phyloP scores from a whole-genome alignment of 2,888 invertebrate species.

The Coecobrya sp. region DNA sequence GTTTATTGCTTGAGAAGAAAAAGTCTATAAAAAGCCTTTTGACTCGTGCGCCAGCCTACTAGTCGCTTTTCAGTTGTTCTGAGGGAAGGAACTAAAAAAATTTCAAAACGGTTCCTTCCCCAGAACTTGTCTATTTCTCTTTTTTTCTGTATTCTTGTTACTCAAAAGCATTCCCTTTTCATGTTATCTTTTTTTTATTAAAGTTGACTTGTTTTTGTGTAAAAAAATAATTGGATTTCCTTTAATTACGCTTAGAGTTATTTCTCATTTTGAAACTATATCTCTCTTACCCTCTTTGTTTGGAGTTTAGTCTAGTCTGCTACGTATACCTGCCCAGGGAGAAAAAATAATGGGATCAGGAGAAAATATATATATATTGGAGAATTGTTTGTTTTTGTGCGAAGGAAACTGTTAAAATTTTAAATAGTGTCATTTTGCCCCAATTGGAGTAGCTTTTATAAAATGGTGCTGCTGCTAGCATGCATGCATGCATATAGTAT shows the following conservation, averaged over 20 bases:
- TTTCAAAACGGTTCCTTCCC: slow-evolving; percentile 71
- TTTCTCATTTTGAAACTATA: background rate
- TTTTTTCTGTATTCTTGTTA: background rate
- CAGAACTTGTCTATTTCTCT: slow-evolving; percentile 26
- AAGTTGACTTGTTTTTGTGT: slow-evolving; percentile 16
- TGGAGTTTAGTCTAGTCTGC: slow-evolving; percentile 73
- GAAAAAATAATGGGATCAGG: background rate
- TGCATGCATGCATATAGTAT: background rate
- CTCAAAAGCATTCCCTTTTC: slow-evolving; percentile 33
- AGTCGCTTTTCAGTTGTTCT: slow-evolving; percentile 79
- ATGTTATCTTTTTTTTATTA: background rate
- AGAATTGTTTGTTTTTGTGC: slow-evolving; percentile 17
- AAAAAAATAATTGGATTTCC: background rate
- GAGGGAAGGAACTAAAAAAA: slow-evolving; percentile 77
- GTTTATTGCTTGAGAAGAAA: background rate
- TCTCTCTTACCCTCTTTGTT: slow-evolving; percentile 10
- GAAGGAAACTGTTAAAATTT: background rate
- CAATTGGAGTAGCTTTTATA: background rate
- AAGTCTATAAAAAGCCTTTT: slow-evolving; percentile 71
- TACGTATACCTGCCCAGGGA: slow-evolving; percentile 26
- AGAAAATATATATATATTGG: background rate
- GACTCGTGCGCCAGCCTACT: slow-evolving; percentile 32
- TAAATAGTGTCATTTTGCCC: slow-evolving; percentile 66
- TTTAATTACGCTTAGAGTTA: background rate
- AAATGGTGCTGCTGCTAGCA: too few relatives aligned